Evolutionary conservation across 2,797 vertebrate genomes (phyloP).

Genomic region (Halcyon chelicuti): DNA sequence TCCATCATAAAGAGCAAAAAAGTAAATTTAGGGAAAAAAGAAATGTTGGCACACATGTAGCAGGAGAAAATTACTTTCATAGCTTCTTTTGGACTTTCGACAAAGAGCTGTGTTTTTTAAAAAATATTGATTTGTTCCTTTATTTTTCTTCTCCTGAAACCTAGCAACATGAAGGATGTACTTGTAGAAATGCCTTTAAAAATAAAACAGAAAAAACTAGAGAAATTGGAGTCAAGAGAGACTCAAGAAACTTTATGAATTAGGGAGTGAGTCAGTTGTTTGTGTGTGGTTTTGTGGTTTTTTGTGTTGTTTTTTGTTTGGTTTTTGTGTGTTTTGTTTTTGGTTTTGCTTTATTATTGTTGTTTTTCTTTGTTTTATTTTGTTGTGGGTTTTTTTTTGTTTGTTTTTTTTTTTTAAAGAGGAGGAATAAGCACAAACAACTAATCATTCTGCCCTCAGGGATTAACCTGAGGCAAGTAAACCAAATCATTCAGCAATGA

Average conservation of each 20-base stretch:
- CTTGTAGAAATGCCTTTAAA: background rate
- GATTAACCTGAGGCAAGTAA: background rate
- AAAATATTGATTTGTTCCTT: background rate
- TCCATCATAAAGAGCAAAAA: background rate
- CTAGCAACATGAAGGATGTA: background rate
- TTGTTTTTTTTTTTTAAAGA: background rate
- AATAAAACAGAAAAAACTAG: background rate
- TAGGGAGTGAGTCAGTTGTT: background rate
- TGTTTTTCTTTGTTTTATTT: background rate
- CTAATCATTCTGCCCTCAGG: background rate
- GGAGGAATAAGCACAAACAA: background rate
- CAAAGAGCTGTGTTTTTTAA: background rate
- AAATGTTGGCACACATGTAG: background rate
- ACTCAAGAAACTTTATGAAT: background rate
- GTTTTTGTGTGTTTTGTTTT: background rate
- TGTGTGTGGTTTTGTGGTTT: too few species aligned
- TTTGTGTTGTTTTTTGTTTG: too few species aligned
- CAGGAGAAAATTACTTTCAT: background rate
- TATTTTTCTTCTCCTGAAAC: conserved; percentile 22
- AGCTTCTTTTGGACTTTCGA: background rate
- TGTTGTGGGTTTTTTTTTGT: background rate
- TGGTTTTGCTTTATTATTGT: too few species aligned
- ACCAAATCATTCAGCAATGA: background rate
- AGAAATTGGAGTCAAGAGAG: background rate
- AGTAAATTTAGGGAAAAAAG: background rate